phyloP scores from a whole-genome alignment of 1,140 invertebrate species.

The Neomicropteryx cornuta region DNA sequence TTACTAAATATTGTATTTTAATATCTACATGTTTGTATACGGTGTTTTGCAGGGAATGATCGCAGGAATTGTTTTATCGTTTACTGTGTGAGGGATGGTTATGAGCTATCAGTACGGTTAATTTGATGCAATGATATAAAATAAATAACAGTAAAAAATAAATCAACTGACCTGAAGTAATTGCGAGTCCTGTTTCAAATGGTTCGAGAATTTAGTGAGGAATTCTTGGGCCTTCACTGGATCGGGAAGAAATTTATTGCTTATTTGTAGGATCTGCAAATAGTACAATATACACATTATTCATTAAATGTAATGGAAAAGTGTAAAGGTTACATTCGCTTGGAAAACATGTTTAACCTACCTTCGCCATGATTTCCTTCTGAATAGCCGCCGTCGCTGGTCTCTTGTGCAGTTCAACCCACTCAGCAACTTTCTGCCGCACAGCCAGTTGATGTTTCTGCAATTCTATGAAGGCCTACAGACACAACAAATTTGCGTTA shows the following conservation, averaged over 20 bases:
- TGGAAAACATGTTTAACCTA: background rate
- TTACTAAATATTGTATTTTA: too few relatives aligned
- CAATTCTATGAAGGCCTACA: slow-evolving; percentile 90
- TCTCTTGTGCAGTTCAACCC: slow-evolving; percentile 70
- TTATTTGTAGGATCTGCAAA: slow-evolving; percentile 26
- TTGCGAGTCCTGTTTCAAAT: slow-evolving; percentile 67
- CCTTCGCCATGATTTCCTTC: slow-evolving; percentile 53
- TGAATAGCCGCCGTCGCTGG: slow-evolving; percentile 48
- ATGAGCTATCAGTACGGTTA: too few relatives aligned
- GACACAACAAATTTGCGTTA: too few relatives aligned
- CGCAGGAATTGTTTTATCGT: too few relatives aligned
- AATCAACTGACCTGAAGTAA: too few relatives aligned
- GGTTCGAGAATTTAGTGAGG: slow-evolving; percentile 75
- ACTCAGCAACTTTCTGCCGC: slow-evolving; percentile 71
- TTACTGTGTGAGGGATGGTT: too few relatives aligned
- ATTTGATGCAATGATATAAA: too few relatives aligned
- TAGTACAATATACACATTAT: background rate
- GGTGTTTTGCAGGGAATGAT: too few relatives aligned
- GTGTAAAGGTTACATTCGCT: background rate
- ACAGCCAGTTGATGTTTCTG: slow-evolving; percentile 85
- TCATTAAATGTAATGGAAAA: background rate
- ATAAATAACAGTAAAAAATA: too few relatives aligned
- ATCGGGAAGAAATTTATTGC: slow-evolving; percentile 72
- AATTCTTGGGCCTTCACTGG: slow-evolving; percentile 88
- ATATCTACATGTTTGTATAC: too few relatives aligned